Evolutionary conservation across 2,797 vertebrate genomes (phyloP).

Genomic region (Decapterus maruadsi): DNA sequence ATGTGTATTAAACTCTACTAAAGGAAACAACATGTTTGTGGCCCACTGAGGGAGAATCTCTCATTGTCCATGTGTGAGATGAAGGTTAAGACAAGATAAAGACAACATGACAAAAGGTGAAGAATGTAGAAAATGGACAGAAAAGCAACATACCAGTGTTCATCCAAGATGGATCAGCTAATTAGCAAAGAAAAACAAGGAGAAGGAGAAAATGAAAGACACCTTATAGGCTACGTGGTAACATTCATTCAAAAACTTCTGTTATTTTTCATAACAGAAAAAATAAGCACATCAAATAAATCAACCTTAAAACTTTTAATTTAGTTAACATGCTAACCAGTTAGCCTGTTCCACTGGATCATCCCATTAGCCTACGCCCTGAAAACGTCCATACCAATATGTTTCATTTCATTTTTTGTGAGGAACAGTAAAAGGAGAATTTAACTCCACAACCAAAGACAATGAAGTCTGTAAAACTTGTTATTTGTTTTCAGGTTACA

Average conservation of each 20-base stretch:
- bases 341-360: no score
- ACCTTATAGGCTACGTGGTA: background rate
- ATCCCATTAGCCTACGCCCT: no score
- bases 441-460: no score
- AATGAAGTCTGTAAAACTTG: no score
- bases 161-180: conserved; percentile 79
- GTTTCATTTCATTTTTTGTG: no score
- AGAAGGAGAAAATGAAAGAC: conserved; percentile 29
- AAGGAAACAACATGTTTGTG: conserved; percentile 3
- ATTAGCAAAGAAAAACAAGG: conserved; percentile 66
- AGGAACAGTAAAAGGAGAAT: no score
- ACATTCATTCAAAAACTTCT: no score
- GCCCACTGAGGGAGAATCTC: background rate
- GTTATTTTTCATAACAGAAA: background rate
- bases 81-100: background rate
- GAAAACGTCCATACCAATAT: no score
- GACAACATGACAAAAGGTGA: background rate
- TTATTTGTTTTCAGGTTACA: no score
- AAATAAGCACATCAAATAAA: background rate
- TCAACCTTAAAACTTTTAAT: no score
- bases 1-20: background rate
- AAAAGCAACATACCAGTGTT: conserved; percentile 81
- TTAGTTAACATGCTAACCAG: no score
- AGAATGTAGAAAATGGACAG: conserved; percentile 25
- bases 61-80: background rate